Base-by-base conservation (phyloP, 2,113 vertebrate genomes). In the Halichoerus grypus region DNA sequence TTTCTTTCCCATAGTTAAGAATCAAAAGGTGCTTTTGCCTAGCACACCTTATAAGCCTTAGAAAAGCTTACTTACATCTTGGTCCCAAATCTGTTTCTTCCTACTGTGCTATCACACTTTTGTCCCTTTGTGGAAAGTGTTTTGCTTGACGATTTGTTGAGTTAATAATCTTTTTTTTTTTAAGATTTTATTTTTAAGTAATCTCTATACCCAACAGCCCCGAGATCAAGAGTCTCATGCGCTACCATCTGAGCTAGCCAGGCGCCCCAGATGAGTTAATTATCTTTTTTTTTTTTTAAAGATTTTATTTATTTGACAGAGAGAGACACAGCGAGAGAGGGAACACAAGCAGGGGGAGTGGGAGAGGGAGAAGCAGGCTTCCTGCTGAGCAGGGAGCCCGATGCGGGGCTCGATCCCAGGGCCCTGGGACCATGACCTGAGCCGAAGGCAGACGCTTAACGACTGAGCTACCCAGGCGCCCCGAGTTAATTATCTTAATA, bases 41-140 rank as follows among this genome's bases (percentile, higher is more conserved):
- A 49, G 46, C 72, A 77, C 46, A 42, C 77, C 36, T 92, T 79
- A 74, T 15, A 85, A 76, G 61, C 4, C 9, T 65, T 24, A 51
- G 49, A 63, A 95, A 88, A 95, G 7, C 77, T 94, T 39, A 55
- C 31, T 53, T 53, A 76, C 4, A 8, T 94, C 53, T 65, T 95
- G n/a, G 18, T 67, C 39, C 49, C 76, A 39, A 65, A 15, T 94
- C n/a, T 31, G 61, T 76, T 49, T 67, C 36, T 80, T n/a, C 15
- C 18, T 36, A 2, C 7, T 3, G 3, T 28, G 63, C 76, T 71
- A 21, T 81, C 49, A 74, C 1, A 12, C 8, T 65, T 28, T 11
- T 39, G 85, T 69, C 57, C 51, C 14, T 91, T 67, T 59, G 9
- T 77, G 18, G 80, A 94, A 65, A 19, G 42, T 72, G 26, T 88